Base-by-base conservation (phyloP, 2,113 vertebrate species). In the Danio rerio region DNA sequence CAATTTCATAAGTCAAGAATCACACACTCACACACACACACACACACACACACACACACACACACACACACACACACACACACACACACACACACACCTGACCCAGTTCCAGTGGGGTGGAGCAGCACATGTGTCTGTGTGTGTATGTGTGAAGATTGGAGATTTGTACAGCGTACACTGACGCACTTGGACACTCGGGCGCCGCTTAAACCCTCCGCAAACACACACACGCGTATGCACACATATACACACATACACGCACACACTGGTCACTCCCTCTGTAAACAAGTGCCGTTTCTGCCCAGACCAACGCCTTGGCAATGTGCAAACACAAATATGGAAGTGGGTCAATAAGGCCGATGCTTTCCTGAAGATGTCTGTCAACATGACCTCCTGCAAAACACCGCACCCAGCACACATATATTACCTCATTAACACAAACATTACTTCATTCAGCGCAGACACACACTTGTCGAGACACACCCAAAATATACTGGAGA, bases 331-430 rank as follows among this genome's bases (percentile, higher is more conserved):
- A 70, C 74, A 80, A 55, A 81, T 11, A 81, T 55, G 31, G 42
- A 72, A 63, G 3, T 73, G 21, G 61, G 55, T 73, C 81, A 61
- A 61, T 86, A 55, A 63, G 84, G 90, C 70, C 47, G 42, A 62
- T 62, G 72, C 61, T 84, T 81, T 77, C 65, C 63, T 56, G 47
- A 62, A 68, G 56, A 80, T 89, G 79, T 89, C 88, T 87, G 88
- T 91, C 88, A 93, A 90, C 90, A 91, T 87, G 84, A 90, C 90
- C 87, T 91, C 89, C 55, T 77, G 74, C 70, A 42, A 80, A 84
- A 91, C 79, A 83, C 86, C 80, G 82, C 80, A 66, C 75, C 80
- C 84, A 52, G 70, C 74, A 90, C 52, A 90, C 78, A 85, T 80
- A 68, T n/a, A 66, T 84, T 80, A 58, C 61, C 43, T 77, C 73